phyloP scores from a whole-genome alignment of 2,888 invertebrate genomes.

The Pammene aurita region DNA sequence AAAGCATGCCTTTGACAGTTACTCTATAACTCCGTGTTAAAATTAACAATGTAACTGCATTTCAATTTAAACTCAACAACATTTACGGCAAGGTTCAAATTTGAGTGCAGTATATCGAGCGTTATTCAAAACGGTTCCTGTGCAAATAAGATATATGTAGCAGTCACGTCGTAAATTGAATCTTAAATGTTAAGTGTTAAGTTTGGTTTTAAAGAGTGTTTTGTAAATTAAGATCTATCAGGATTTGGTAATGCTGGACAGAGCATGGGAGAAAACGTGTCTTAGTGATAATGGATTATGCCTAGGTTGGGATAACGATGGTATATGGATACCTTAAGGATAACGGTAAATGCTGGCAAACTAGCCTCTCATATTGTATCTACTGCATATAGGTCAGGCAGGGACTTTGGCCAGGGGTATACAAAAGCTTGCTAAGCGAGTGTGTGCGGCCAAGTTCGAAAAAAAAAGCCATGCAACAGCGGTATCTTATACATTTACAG shows the following conservation, averaged over 20 bases:
- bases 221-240: conserved; percentile 26
- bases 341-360: neutral
- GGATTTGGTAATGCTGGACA: conserved; percentile 11
- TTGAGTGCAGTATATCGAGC: conserved; percentile 44
- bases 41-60: conserved; percentile 39
- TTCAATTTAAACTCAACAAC: conserved; percentile 41
- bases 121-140: conserved; percentile 57
- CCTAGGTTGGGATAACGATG: conserved; percentile 15
- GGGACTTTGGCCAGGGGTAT: too few species aligned
- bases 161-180: conserved; percentile 50
- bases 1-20: conserved; percentile 62
- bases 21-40: conserved; percentile 53
- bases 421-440: too few species aligned
- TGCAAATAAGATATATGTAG: conserved; percentile 67
- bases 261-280: conserved; percentile 24
- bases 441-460: too few species aligned
- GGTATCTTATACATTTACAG: too few species aligned
- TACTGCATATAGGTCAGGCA: too few species aligned
- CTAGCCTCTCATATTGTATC: too few species aligned
- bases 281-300: conserved; percentile 21
- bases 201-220: neutral
- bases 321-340: neutral
- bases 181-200: conserved; percentile 14
- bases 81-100: conserved; percentile 39
- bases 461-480: too few species aligned